Base-by-base conservation (phyloP, 2,888 invertebrate genomes). In the Lutraria lutraria region DNA sequence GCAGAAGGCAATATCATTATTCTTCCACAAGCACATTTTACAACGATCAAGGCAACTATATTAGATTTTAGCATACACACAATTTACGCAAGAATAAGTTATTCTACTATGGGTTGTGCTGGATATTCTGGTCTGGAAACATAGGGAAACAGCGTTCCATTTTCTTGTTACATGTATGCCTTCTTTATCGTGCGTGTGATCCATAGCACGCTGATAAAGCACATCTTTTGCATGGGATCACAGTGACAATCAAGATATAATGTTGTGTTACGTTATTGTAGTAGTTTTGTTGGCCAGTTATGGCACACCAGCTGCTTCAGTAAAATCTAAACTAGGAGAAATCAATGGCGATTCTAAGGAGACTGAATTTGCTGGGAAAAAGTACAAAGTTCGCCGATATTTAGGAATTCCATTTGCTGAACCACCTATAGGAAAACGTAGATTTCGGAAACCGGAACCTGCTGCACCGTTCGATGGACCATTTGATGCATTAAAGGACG, bases 401-500 rank as follows among this genome's bases (percentile, higher is more conserved):
- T 25, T 68, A 15, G 83, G 83, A 53, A 83, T 83, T 52, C 83
- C 83, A 16, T 83, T 72, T 29, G 83, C 83, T 3, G n/a, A 83
- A 52, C 83, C 83, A 72, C 83, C 83, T n/a, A 25, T 52, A 25
- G 72, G 72, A 34, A n/a, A 68, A 15, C n/a, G 72, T 8, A n/a
- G 83, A 25, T 83, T 83, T 63, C 34, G 68, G 43, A 68, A 52
- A 25, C 83, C 83, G 16, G 15, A 72, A 16, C 83, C 83, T 16
- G 52, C 13, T 16, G 68, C 25, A 29, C 34, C 52, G 0, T 83
- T 83, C n/a, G 31, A 34, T 3, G 72, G 68, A 60, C 25, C 83
- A 83, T 83, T 43, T 43, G 68, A 25, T 72, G 83, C 83, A 2
- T 10, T 52, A 0, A 25, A 83, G 0, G 60, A 68, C 29, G 68